A percentile compares a stretch with the other conserved stretches of the same genome.
Conservation (phyloP, 2,113 vertebrate species). For the Albula goreensis region DNA sequence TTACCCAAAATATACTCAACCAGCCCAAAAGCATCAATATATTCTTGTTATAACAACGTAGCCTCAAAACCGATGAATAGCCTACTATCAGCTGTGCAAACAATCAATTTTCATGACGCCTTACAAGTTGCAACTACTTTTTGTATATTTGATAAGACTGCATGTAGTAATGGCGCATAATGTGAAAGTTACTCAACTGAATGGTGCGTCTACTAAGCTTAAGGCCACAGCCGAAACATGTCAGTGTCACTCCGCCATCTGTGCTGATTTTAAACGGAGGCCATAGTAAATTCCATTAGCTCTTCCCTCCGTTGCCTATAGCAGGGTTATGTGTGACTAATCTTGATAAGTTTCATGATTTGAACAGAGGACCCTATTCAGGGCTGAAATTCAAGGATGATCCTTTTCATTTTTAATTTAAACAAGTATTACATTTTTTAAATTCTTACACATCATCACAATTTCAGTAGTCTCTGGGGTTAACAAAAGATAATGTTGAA, state of each 20-base stretch:
- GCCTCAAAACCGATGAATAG: not conserved
- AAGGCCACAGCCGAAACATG: not conserved
- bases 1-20: not conserved
- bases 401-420: slow-evolving; percentile 1
- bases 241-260: not conserved
- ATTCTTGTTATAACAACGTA: not conserved
- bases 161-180: not conserved
- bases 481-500: not conserved
- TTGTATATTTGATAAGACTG: too few relatives aligned
- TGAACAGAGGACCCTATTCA: not conserved
- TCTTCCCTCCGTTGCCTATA: not conserved
- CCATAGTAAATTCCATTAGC: not conserved
- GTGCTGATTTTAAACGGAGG: not conserved
- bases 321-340: not conserved
- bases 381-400: not conserved
- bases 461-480: not conserved
- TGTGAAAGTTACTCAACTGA: not conserved
- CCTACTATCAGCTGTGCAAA: not conserved
- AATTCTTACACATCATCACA: not conserved
- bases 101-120: not conserved
- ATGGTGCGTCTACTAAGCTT: not conserved
- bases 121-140: too few relatives aligned
- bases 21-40: not conserved
- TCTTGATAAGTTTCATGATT: not conserved
- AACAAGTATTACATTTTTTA: not conserved